Evolutionary conservation across 53 echinoderm and acorn worm species (phyloP).

Genomic region (Holothuria scabra): DNA sequence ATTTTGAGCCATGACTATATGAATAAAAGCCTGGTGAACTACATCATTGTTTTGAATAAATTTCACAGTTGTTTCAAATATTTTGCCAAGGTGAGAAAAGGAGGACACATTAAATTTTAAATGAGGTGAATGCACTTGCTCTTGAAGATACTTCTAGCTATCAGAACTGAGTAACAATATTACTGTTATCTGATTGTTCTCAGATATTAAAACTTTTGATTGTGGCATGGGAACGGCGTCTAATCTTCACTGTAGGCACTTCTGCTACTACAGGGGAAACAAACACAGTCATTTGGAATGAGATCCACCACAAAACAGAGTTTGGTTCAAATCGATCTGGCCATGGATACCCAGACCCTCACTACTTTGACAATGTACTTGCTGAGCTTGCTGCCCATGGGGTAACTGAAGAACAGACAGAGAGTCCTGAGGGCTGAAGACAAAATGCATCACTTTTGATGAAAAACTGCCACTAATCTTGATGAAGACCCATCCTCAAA

Average conservation of each 20-base stretch:
- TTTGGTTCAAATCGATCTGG: slow-evolving; percentile 97
- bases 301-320: slow-evolving; percentile 99
- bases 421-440: too few species aligned
- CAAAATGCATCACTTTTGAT: too few species aligned
- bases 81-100: too few species aligned
- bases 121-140: too few species aligned
- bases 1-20: too few species aligned
- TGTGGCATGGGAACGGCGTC: slow-evolving; percentile 91
- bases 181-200: not conserved
- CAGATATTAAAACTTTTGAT: slow-evolving; percentile 86
- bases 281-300: slow-evolving; percentile 96
- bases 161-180: not conserved
- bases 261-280: slow-evolving; percentile 93
- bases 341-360: slow-evolving; percentile 92
- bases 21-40: too few species aligned
- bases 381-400: slow-evolving; percentile 87
- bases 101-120: too few species aligned
- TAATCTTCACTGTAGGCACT: slow-evolving; percentile 90
- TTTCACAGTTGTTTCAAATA: too few species aligned
- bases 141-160: too few species aligned
- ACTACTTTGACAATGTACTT: slow-evolving; percentile 88
- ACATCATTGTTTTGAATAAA: too few species aligned
- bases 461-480: too few species aligned
- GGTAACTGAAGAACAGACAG: slow-evolving; percentile 72
- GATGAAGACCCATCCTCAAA: too few species aligned